Base-by-base conservation (phyloP, 2,113 vertebrate species). In the Pitta sordida region DNA sequence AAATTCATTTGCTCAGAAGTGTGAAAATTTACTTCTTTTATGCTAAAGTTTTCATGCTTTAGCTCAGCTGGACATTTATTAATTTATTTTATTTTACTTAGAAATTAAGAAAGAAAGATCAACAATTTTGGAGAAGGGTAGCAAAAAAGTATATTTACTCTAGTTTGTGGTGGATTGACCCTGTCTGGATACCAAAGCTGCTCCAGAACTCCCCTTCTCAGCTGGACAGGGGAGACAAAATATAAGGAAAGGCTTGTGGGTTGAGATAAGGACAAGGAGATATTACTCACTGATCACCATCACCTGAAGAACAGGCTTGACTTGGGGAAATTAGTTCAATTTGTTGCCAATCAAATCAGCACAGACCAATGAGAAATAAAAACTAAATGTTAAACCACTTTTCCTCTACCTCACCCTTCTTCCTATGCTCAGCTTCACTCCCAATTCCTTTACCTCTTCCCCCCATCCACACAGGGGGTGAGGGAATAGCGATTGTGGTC, bases 381-480 rank as follows among this genome's bases (percentile, higher is more conserved):
- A 24, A 4, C 2, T 15, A 53, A 53, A 53, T 41, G 36, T 53
- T 39, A 41, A 41, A 32, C 30, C 3, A 39, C 27, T 36, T 52
- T 37, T 36, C 14, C 26, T 10, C 34, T 22, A 21, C 26, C 26
- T 2, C 5, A 8, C 12, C 9, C 10, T 29, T 37, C 26, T 51
- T 37, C 19, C 13, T 27, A 7, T 27, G 20, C 13, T 29, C 36
- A 30, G 6, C 26, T 52, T 70, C 36, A 8, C 27, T 70, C 36
- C 20, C 1, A 0, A 4, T 39, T 55, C 19, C 13, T 55, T 9
- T 17, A 34, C 36, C 5, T 36, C 26, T 16, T 26, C 19, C 23
- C 15, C 13, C 2, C 17, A 77, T 63, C 3, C 0, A 43, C 1
- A 3, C 23, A 62, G 30, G 8, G 36, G 21, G 4, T 15, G 12